Conservation (phyloP, 2,797 vertebrate genomes). For the Poecilia gillii region DNA sequence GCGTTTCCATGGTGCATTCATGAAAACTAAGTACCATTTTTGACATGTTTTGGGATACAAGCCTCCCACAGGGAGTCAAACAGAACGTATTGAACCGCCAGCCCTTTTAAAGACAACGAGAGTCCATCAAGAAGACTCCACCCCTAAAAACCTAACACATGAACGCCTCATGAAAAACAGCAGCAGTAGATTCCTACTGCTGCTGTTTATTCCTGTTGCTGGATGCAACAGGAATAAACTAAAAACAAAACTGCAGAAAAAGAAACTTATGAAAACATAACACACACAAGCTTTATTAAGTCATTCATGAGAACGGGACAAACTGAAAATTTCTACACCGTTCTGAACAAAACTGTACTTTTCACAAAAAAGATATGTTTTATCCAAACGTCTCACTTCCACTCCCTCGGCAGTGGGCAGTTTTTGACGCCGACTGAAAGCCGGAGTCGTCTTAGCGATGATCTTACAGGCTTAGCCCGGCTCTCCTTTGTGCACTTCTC, state of each 20-base stretch:
- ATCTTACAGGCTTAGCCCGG: neutral
- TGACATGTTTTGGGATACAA: neutral
- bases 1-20: neutral
- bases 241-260: neutral
- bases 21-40: neutral
- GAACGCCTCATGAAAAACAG: neutral
- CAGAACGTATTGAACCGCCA: neutral
- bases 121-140: neutral
- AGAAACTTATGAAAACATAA: neutral
- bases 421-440: neutral
- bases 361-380: neutral
- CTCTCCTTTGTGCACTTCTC: conserved; percentile 1
- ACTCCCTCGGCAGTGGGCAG: neutral
- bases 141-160: neutral
- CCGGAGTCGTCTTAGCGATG: neutral
- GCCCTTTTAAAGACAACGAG: neutral
- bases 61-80: neutral
- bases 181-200: no score
- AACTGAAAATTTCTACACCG: neutral
- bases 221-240: neutral
- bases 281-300: neutral
- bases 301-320: neutral
- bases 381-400: neutral
- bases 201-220: no score
- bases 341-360: neutral